phyloP scores from a whole-genome alignment of 2,797 vertebrate genomes.

The Hydrolagus colliei region DNA sequence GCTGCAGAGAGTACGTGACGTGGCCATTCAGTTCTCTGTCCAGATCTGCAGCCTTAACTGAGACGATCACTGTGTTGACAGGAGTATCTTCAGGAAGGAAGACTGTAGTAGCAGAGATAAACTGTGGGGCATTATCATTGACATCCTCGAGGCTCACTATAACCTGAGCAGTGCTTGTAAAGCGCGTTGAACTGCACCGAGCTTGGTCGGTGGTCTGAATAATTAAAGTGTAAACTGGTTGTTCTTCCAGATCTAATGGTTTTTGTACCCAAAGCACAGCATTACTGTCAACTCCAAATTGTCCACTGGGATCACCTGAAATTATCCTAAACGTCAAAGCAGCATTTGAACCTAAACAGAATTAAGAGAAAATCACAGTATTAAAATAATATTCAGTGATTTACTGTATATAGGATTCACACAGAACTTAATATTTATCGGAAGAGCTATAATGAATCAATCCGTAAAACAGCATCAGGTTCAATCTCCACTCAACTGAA shows the following conservation, averaged over 20 bases:
- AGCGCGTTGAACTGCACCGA: conserved; percentile 41
- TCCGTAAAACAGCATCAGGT: not conserved
- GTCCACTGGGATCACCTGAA: conserved; percentile 44
- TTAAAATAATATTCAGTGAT: not conserved
- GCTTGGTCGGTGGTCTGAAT: conserved; percentile 52
- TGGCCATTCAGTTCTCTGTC: conserved; percentile 53
- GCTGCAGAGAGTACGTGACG: conserved; percentile 52
- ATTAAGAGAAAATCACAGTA: conserved; percentile 32
- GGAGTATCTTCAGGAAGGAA: conserved; percentile 51
- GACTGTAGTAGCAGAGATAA: conserved; percentile 45
- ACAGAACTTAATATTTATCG: not conserved
- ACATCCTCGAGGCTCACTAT: conserved; percentile 50
- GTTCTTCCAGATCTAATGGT: conserved; percentile 56
- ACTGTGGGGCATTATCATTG: conserved; percentile 60
- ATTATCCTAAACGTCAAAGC: conserved; percentile 46
- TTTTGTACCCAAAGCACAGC: conserved; percentile 50
- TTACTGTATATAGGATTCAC: not conserved
- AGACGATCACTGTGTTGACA: conserved; percentile 48
- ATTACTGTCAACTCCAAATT: conserved; percentile 48
- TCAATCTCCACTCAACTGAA: not conserved
- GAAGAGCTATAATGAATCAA: not conserved
- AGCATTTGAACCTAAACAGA: conserved; percentile 49
- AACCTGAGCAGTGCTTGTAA: conserved; percentile 51
- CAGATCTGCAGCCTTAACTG: conserved; percentile 49
- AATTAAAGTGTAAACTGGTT: conserved; percentile 51